Evolutionary conservation across 1,140 invertebrate species (phyloP).

Genomic region (Drosophila paulistorum): DNA sequence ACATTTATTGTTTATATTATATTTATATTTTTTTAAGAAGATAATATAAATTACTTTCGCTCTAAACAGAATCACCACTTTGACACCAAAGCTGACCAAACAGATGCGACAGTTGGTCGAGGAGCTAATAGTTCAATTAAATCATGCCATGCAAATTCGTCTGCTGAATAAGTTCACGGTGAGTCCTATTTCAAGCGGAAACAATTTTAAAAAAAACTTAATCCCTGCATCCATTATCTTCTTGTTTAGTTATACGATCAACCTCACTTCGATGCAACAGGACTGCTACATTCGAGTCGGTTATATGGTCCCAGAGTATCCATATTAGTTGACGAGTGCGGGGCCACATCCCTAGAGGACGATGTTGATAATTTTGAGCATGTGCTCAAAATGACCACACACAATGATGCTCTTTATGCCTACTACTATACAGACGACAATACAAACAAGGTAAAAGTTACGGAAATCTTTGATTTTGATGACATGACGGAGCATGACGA

Average conservation of each 20-base stretch:
- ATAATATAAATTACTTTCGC: background rate
- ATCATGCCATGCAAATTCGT: constrained; percentile 69
- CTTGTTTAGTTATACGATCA: constrained; percentile 68
- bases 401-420: constrained; percentile 94
- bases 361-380: constrained; percentile 92
- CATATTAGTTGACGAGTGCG: constrained; percentile 78
- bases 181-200: constrained; percentile 18
- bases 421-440: constrained; percentile 95
- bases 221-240: background rate
- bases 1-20: background rate
- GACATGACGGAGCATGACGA: constrained; percentile 89
- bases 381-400: constrained; percentile 91
- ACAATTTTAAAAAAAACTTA: no score
- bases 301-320: constrained; percentile 77
- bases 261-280: constrained; percentile 78
- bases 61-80: constrained; percentile 55
- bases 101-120: constrained; percentile 68
- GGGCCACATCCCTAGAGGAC: constrained; percentile 60
- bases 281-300: constrained; percentile 72
- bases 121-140: constrained; percentile 66
- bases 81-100: constrained; percentile 74
- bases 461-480: constrained; percentile 89
- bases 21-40: background rate
- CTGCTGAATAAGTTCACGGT: constrained; percentile 77
- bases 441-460: constrained; percentile 91